Percentiles rank a stretch among this genome's conserved stretches.
Evolutionary conservation across 2,113 vertebrate genomes (phyloP).

Genomic region (Clarias magur): DNA sequence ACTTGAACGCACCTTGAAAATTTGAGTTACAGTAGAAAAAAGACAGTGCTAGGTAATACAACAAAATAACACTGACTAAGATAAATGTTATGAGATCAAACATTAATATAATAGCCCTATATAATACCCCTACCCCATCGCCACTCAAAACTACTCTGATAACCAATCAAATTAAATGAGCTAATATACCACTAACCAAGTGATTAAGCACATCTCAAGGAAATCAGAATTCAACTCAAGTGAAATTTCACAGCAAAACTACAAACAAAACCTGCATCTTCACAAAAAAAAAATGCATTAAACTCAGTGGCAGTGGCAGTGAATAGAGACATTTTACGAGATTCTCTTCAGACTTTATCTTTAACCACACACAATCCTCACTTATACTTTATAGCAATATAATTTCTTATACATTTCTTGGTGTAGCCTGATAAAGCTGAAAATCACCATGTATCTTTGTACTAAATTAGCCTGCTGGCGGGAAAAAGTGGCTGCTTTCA

Average conservation of each 20-base stretch:
- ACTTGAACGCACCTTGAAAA: too few relatives aligned
- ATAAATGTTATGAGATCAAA: background rate
- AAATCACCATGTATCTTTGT: slow-evolving; percentile 15
- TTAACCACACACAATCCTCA: slow-evolving; percentile 69
- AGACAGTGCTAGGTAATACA: background rate
- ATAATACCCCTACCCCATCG: background rate
- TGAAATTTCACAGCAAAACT: background rate
- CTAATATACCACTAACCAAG: background rate
- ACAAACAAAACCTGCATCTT: background rate
- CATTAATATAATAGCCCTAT: background rate
- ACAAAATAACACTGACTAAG: background rate
- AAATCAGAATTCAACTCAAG: background rate
- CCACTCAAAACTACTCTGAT: background rate
- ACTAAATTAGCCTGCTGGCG: slow-evolving; percentile 41
- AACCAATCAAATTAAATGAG: background rate
- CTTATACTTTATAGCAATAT: slow-evolving; percentile 69
- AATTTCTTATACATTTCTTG: slow-evolving; percentile 63
- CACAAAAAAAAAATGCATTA: background rate
- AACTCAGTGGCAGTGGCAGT: background rate
- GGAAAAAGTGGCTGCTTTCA: slow-evolving; percentile 2
- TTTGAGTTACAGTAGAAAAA: too few relatives aligned
- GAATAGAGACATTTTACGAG: slow-evolving; percentile 32
- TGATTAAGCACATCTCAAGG: background rate
- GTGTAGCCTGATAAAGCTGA: slow-evolving; percentile 58
- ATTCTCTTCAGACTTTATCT: slow-evolving; percentile 63